Evolutionary conservation across 2,113 vertebrate genomes (phyloP), one percentile per base, ranked within the genome.

Genomic region (Planiliza haematocheilus): DNA sequence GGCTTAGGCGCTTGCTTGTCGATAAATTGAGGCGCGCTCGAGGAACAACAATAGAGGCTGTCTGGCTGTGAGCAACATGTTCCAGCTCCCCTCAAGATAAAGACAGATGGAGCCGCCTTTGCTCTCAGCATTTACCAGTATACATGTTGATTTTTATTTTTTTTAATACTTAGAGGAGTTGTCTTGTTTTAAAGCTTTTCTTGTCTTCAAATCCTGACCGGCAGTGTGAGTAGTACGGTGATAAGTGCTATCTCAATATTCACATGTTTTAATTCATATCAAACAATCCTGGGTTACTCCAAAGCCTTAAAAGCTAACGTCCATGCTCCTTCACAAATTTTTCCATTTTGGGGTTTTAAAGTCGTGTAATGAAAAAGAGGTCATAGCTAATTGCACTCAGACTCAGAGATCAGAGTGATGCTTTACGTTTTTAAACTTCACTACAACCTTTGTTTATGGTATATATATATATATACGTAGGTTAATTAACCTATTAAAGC

Each of bases 11-110:
- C 41, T 6, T 2, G 56, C 51, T 21, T 58, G 74, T 85, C 70
- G 65, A 89, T 89, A 77, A 79, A 67, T n/a, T 68, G 74, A 77
- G 46, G 61, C 30, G 6, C 77, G 68, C 65, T 62, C 1, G 1
- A 64, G 30, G 46, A 78, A 70, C 73, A 72, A 50, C 69, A 72
- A 38, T 7, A 30, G 53, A 77, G 49, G 72, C 52, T 77, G 63
- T 67, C 50, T 53, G 24, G 62, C 55, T 69, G 60, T 61, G 70
- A 68, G 74, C 57, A 82, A 51, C 71, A 55, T 73, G 71, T 77
- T 55, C 42, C 56, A 17, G 42, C 53, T 41, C 57, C 43, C 43
- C n/a, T 74, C 10, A 0, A 79, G 79, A 79, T 83, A 58, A 77
- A 68, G 50, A 70, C 52, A 12, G 59, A 76, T 53, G 30, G 63